Evolutionary conservation across 92 coral and sea anemone genomes (phyloP).

Genomic region (Porites lobata): DNA sequence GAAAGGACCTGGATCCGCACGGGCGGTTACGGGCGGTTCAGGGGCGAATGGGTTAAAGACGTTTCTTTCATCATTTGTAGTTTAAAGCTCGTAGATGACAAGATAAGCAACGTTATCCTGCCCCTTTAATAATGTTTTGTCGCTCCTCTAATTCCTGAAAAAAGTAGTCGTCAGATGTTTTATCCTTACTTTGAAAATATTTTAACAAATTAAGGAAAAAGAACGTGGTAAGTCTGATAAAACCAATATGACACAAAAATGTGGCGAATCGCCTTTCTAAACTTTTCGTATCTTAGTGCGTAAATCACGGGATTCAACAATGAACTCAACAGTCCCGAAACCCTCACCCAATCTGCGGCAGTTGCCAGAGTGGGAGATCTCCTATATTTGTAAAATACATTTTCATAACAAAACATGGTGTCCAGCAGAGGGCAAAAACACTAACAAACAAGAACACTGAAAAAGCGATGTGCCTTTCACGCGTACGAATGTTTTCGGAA

Average conservation of each 20-base stretch:
- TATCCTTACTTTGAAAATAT: background rate
- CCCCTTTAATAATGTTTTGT: too few species aligned
- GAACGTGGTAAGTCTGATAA: background rate
- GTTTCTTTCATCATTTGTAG: too few species aligned
- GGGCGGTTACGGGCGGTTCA: too few species aligned
- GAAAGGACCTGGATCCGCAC: too few species aligned
- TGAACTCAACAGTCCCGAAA: constrained; percentile 31
- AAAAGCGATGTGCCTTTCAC: constrained; percentile 26
- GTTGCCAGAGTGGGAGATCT: background rate
- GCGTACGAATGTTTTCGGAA: background rate
- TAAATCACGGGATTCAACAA: constrained; percentile 30
- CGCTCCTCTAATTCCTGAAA: too few species aligned
- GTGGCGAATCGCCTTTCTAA: constrained; percentile 16
- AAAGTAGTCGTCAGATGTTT: too few species aligned
- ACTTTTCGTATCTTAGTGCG: constrained; percentile 39
- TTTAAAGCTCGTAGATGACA: too few species aligned
- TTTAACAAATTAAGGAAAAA: background rate
- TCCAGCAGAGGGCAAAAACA: constrained; percentile 36
- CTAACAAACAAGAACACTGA: constrained; percentile 48
- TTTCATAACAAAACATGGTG: constrained; percentile 38
- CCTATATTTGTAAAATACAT: background rate
- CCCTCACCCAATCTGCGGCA: constrained; percentile 16
- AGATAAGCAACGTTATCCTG: too few species aligned
- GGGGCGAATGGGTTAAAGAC: too few species aligned
- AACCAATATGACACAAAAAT: background rate